Percentiles rank a stretch among this genome's conserved stretches.
These are phyloP conservation scores for Alviniconcha marisindica DNA, from an alignment of 1,140 invertebrate genomes.

Conservation along the genomic window DNA sequence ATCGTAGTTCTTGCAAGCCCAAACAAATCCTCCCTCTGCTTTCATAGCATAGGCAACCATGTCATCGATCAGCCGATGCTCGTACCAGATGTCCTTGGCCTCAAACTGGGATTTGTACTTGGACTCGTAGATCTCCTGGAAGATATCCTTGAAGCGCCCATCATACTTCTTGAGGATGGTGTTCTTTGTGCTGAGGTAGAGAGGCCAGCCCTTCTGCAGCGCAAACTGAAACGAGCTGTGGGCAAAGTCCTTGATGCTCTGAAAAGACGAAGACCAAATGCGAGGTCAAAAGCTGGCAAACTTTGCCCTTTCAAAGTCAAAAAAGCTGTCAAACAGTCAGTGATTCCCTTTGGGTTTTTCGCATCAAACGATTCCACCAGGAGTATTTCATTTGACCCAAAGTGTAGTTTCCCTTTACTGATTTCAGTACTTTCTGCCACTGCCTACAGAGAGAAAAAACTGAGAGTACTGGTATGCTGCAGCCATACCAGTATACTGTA, in stretches of 20 bases:
- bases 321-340: too few species aligned
- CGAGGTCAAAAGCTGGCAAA: too few species aligned
- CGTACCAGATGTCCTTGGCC: constrained; percentile 94
- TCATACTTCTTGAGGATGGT: constrained; percentile 99
- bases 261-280: too few species aligned
- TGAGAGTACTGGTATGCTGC: too few species aligned
- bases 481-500: too few species aligned
- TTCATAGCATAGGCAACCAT: constrained; percentile 99
- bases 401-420: too few species aligned
- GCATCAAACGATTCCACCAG: too few species aligned
- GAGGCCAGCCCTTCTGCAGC: constrained; percentile 88
- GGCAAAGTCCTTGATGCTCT: constrained; percentile 91
- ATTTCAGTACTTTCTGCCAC: too few species aligned
- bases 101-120: constrained; percentile 93
- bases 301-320: too few species aligned
- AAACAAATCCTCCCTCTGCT: constrained; percentile 98
- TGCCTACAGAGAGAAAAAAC: too few species aligned
- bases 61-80: constrained; percentile 98
- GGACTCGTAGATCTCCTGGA: constrained; percentile 97
- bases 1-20: constrained; percentile 99
- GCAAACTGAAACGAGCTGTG: constrained; percentile 96
- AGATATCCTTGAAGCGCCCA: constrained; percentile 98
- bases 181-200: constrained; percentile 97
- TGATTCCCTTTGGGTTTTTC: too few species aligned
- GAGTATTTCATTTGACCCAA: too few species aligned